Evolutionary conservation across 2,888 invertebrate species (phyloP), one percentile per base, ranked within the genome.

Genomic region (Hecatera dysodea): DNA sequence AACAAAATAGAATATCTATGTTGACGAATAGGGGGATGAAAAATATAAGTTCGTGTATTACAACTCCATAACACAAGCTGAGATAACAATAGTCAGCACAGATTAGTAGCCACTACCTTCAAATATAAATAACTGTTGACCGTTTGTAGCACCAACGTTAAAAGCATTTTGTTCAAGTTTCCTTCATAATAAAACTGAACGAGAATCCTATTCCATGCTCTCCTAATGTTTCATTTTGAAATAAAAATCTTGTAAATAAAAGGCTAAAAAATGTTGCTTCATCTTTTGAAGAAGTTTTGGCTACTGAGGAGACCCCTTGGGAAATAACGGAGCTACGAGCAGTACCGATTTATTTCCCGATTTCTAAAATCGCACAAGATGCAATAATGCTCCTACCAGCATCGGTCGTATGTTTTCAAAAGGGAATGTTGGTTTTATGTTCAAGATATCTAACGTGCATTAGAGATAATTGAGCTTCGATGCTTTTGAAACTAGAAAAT

Each of bases 241-340:
- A 60, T 65, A 60, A 62, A 36, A 52, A 64, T 73, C 22, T 62
- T 62, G 72, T 66, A 59, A 1, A 19, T 29, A 48, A 74, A 75
- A 79, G 50, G 52, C 63, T 53, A 39, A 71, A 44, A 77, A 64
- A 71, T 70, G 53, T 44, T 57, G 71, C 66, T 70, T 72, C 69
- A 70, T 83, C 73, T 79, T 81, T 79, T 76, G 52, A 68, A 66
- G 55, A 74, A 75, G 63, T 70, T 72, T 74, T 33, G 69, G 72
- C 72, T 83, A 62, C 56, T 67, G 50, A 67, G 60, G 59, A 57
- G 67, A 74, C 57, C 83, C 77, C 84, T 22, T 60, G 83, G 81
- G 83, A 83, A 83, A 83, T 83, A 83, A 83, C 69, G 50, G 63
- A 72, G 75, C 60, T 71, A 56, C 55, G 56, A 76, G 67, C 75